Evolutionary conservation across 2,797 vertebrate species (phyloP), one percentile per base, ranked within the genome.

Genomic region (Acrocephalus scirpaceus): DNA sequence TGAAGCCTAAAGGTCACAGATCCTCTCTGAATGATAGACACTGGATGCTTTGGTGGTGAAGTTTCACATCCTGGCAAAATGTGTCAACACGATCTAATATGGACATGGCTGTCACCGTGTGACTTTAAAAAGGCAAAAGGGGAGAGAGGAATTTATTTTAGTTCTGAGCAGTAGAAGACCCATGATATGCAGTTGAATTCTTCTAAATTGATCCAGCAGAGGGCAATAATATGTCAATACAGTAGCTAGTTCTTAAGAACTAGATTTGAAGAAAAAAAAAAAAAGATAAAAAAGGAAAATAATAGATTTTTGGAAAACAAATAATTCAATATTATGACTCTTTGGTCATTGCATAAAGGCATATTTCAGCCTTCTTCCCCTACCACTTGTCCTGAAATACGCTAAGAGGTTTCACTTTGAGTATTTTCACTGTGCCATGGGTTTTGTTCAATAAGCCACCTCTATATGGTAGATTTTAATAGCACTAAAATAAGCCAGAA

Each of bases 171-270:
- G 67, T 40, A 67, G 76, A 85, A 95, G 76, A 86, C 16, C 44
- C 15, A 23, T 81, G 44, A 72, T 64, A 76, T 23, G 21, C 84
- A 92, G 48, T n/a, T 82, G 67, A 88, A 96, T 84, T 86, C 94
- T 95, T 96, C 94, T 95, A 73, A 94, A 92, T 79, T 2, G 67
- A 95, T 96, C 95, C 93, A 97, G 95, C 82, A 96, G 96, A 94
- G 95, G 95, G 94, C 95, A 97, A 96, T 90, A 84, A 95, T 86
- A 96, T 95, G 90, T 95, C 92, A 96, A 93, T 93, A 91, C 70
- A 94, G 76, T 81, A 84, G 66, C 76, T 75, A 66, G 69, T 48
- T 88, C 54, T 78, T 69, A 45, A 91, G 38, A 69, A 45, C 5
- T 53, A 81, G 45, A 76, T 40, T 40, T 4, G 16, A 40, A 1